These are phyloP conservation scores for Lasioglossum marginatum DNA, from an alignment of 2,888 invertebrate species.

Conservation along the genomic window DNA sequence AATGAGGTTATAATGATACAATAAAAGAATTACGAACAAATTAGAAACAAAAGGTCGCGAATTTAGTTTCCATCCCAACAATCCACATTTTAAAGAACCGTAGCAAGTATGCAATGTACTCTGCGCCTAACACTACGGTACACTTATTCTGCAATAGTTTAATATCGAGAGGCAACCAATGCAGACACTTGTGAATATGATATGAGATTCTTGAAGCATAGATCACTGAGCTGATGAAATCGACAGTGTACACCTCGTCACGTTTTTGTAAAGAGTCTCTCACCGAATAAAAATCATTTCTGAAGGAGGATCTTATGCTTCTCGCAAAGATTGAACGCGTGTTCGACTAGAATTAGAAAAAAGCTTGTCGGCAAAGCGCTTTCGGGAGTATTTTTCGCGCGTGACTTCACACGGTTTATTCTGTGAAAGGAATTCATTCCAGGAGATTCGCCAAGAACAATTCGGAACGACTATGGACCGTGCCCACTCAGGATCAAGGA, in stretches of 20 bases:
- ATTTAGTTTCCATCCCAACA: no score
- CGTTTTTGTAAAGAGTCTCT: not conserved
- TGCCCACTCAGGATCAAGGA: conserved; percentile 25
- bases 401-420: conserved; percentile 1
- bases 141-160: not conserved
- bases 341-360: not conserved
- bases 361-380: not conserved
- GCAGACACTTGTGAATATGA: not conserved
- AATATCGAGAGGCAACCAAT: not conserved
- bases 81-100: not conserved
- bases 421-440: conserved; percentile 23
- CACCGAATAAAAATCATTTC: not conserved
- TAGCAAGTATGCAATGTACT: not conserved
- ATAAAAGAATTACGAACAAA: no score
- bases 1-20: no score
- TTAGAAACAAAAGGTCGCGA: no score
- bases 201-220: not conserved
- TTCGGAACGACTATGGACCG: conserved; percentile 35
- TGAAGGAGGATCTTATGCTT: no score
- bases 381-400: not conserved
- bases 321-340: not conserved
- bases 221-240: not conserved
- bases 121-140: not conserved
- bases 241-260: not conserved
- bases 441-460: conserved; percentile 31